These are phyloP conservation scores for Diarsia mendica DNA, from an alignment of 2,888 invertebrate species.

Conservation along the genomic window DNA sequence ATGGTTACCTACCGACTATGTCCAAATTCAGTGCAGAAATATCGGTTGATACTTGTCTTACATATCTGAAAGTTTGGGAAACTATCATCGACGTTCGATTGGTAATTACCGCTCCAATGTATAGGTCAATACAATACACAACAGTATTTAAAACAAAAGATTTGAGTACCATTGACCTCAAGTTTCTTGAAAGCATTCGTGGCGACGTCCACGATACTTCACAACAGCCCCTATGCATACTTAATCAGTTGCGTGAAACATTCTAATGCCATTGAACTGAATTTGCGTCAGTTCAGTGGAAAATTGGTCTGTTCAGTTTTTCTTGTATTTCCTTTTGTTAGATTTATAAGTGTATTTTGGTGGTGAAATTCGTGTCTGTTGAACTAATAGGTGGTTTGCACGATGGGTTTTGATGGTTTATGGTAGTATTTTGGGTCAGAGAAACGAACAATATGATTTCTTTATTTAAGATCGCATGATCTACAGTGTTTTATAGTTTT, in stretches of 20 bases:
- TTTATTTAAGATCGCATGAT: background rate
- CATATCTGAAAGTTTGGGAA: constrained; percentile 7
- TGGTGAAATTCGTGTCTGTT: constrained; percentile 7
- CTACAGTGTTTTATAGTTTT: background rate
- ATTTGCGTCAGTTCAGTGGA: constrained; percentile 56
- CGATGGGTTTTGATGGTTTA: background rate
- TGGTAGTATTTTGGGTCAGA: background rate
- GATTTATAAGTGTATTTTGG: constrained; percentile 29
- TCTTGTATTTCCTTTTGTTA: constrained; percentile 46
- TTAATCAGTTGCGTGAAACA: constrained; percentile 76
- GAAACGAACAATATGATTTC: background rate
- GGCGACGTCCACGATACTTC: constrained; percentile 45
- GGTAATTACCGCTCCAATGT: background rate
- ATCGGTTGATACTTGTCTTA: background rate
- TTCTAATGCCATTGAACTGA: constrained; percentile 77
- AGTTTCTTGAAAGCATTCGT: constrained; percentile 44
- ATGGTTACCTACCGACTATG: background rate
- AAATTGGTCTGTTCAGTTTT: constrained; percentile 36
- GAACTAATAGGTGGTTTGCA: constrained; percentile 11
- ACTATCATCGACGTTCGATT: background rate
- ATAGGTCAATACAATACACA: background rate
- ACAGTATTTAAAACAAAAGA: constrained; percentile 23
- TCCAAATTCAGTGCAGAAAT: background rate
- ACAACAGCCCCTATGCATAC: constrained; percentile 61
- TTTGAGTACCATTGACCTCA: constrained; percentile 35